Base-by-base conservation (phyloP, 1,140 invertebrate species). In the Bombus ignitus region DNA sequence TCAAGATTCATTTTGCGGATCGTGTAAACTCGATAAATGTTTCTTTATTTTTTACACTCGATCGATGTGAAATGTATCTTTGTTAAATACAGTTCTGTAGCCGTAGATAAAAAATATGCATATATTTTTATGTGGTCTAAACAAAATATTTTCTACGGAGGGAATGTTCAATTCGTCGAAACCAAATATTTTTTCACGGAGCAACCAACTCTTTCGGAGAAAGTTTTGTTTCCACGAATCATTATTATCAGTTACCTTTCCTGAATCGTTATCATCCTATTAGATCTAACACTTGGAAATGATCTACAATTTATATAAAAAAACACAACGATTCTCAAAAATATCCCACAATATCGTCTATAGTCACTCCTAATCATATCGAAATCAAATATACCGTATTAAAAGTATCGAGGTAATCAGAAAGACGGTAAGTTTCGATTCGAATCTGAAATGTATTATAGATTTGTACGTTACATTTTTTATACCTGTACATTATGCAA, bases 191-290 rank as follows among this genome's bases (percentile, higher is more conserved):
- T 35, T 28, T 25, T 44, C 18, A 53, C 47, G 18, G 9, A 32
- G 28, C 68, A 32, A 35, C 13, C 65, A 59, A 87, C 35, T 68
- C 80, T 81, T 80, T 80, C 76, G 32, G 71, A n/a, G 53, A 75
- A 84, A 66, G 66, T 84, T 37, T 53, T 57, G 25, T 83, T 77
- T 53, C 47, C 47, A 22, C 18, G 15, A 35, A 22, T 35, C 32
- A 2, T 35, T 22, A 8, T 65, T 65, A 53, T 53, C 47, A 53
- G 47, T 53, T 53, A 22, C 47, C 5, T 53, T 53, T 53, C 18
- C 47, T 53, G 47, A 6, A 53, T 22, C 47, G 1, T 53, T 22
- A 53, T 53, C 18, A 6, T 53, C 47, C 47, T 53, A 22, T 53
- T 22, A 53, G 47, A 22, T 53, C 6, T 53, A 53, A 53, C 18